Evolutionary conservation across 2,888 invertebrate genomes (phyloP), one percentile per base, ranked within the genome.

Genomic region (Drosophila greeni): DNA sequence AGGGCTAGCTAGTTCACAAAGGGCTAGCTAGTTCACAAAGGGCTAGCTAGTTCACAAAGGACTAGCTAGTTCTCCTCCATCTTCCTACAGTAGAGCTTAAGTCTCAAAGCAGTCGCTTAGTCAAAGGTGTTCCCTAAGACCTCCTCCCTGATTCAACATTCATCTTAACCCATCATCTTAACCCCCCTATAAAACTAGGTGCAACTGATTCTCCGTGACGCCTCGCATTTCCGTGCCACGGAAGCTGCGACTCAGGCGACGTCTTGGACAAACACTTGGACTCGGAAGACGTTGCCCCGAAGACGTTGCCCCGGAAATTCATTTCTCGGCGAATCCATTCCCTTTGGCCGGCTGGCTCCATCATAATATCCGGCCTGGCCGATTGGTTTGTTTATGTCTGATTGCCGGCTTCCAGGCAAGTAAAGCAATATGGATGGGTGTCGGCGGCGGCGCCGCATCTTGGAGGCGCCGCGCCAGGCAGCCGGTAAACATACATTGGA

Each of bases 161-260:
- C 14, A 40, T 8, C 23, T 40, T 4, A 40, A 40, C 14, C 23
- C 23, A n/a, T n/a, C n/a, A n/a, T n/a, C 3, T 40, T 23, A 1
- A 1, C 4, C 4, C 3, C 14, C 8, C 23, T 40, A 5, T 1
- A 8, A 14, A 23, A 4, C 3, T 29, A 20, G 34, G 18, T 20
- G 26, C 24, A n/a, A n/a, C 3, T 26, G 18, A 24, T 45, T 24
- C 34, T 3, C 16, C 11, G 7, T 33, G 64, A 34, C 48, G 45
- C 42, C 54, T 45, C 29, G 66, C 59, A 79, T 74, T 77, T 79
- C 80, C 77, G 56, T 59, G 37, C n/a, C 14, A 40, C 72, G 75
- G 76, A 76, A 74, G 65, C 68, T 52, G 37, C 24, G 26, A 11
- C 20, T 12, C 23, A n/a, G 33, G 26, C 53, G 5, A 23, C 39